phyloP scores from a whole-genome alignment of 1,140 invertebrate genomes.

The Lucilia sericata region DNA sequence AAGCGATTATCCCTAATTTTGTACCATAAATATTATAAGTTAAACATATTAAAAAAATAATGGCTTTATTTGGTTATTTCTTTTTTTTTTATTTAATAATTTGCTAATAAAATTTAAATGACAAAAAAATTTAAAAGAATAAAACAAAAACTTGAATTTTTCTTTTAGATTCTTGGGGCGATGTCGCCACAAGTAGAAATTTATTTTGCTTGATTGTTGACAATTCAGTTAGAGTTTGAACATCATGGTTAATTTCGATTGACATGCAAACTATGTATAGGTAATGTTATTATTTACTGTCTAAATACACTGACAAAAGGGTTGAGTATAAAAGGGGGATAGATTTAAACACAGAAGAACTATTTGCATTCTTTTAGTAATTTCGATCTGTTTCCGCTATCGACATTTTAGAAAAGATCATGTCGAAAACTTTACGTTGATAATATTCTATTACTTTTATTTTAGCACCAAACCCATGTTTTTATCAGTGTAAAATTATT shows the following conservation, averaged over 20 bases:
- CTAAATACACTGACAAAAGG: too few species aligned
- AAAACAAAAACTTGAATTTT: not conserved
- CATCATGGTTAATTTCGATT: not conserved
- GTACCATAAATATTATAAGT: not conserved
- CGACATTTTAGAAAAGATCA: too few species aligned
- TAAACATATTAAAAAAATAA: not conserved
- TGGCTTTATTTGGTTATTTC: not conserved
- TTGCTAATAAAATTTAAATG: not conserved
- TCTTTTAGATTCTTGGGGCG: conserved; percentile 1
- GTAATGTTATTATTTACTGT: too few species aligned
- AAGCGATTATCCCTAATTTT: not conserved
- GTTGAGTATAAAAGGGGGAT: too few species aligned
- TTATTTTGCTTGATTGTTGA: not conserved
- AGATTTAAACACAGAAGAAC: too few species aligned
- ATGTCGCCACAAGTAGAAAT: not conserved
- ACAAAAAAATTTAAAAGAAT: not conserved
- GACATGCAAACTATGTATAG: not conserved
- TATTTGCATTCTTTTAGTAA: too few species aligned
- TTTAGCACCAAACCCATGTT: too few species aligned
- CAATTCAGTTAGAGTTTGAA: not conserved
- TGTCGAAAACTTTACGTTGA: too few species aligned
- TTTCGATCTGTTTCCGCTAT: too few species aligned
- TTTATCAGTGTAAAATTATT: too few species aligned
- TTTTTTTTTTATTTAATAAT: not conserved
- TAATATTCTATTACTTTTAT: too few species aligned